Evolutionary conservation across 2,113 vertebrate species (phyloP).

Genomic region (Thalassoma bifasciatum): DNA sequence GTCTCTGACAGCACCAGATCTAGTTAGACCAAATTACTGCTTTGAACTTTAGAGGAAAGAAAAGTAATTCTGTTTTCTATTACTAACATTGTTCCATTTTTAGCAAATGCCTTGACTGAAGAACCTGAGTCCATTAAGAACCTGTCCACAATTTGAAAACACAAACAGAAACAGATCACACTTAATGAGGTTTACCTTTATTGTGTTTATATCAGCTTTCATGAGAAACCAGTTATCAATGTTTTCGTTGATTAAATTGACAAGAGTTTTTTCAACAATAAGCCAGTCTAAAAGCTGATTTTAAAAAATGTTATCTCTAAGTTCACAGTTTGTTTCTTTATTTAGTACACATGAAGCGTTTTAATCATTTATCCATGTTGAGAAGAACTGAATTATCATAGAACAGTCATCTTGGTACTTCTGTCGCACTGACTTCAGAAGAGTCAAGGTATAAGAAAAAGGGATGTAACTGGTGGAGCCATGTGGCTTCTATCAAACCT

Average conservation of each 20-base stretch:
- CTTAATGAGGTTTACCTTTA: too few species aligned
- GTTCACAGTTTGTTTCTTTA: too few species aligned
- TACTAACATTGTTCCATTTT: not conserved
- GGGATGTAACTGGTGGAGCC: too few species aligned
- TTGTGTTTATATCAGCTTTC: not conserved
- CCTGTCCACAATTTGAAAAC: not conserved
- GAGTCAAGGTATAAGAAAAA: too few species aligned
- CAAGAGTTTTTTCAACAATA: not conserved
- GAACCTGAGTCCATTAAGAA: not conserved
- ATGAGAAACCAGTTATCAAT: too few species aligned
- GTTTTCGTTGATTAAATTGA: conserved; percentile 11
- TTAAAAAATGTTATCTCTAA: too few species aligned
- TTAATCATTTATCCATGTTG: too few species aligned
- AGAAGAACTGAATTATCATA: too few species aligned
- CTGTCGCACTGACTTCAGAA: too few species aligned
- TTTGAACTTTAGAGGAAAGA: conserved; percentile 5
- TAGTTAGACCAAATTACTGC: conserved; percentile 14
- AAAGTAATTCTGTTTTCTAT: conserved; percentile 2
- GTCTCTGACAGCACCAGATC: not conserved
- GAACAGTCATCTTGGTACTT: too few species aligned
- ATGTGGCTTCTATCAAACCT: too few species aligned
- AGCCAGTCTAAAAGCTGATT: not conserved
- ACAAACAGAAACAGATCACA: not conserved
- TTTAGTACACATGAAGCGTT: too few species aligned
- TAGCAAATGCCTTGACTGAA: conserved; percentile 6